Base-by-base conservation (phyloP, 2,888 invertebrate genomes). In the Alloplasta piceator region DNA sequence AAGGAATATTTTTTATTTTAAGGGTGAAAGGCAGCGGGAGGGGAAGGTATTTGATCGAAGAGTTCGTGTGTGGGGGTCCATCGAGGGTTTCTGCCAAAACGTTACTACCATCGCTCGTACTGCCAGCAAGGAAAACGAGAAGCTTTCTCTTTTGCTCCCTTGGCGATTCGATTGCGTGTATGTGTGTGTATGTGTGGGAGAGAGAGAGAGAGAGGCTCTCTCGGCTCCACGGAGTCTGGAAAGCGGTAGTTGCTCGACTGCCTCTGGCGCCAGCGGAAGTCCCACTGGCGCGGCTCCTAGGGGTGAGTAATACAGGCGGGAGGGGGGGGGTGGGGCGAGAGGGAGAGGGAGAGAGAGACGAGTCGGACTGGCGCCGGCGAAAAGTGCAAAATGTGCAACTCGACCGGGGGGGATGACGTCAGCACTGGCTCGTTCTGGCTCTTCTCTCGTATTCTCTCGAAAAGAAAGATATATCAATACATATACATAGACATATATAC, bases 351-450 rank as follows among this genome's bases (percentile, higher is more conserved):
- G 80, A 56, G 67, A 70, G 72, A 63, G 61, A 66, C 55, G 73
- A 60, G 76, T 63, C 75, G 63, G 78, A 80, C 74, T 75, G 80
- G 52, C 73, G 82, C 76, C 66, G 73, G 80, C 84, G 87, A 91
- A 91, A 91, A 91, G 88, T 90, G 90, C 90, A 88, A 90, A 91
- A 90, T 89, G 90, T 89, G 89, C 90, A 90, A 87, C 85, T 86
- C 86, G 87, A 83, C 82, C 73, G 72, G 68, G 72, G 68, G 72
- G 60, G 72, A 67, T 81, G 79, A 78, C 79, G 79, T 79, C 79
- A 82, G 82, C 80, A 75, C 70, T 72, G 71, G 75, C 58, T 79
- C 79, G 77, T 77, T 70, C 68, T 43, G 71, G 64, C 77, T 71
- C 78, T 60, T 58, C 78, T 78, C 73, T 71, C 71, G 58, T 64